Evolutionary conservation across 2,797 vertebrate species (phyloP).

Genomic region (Antennarius maculatus): DNA sequence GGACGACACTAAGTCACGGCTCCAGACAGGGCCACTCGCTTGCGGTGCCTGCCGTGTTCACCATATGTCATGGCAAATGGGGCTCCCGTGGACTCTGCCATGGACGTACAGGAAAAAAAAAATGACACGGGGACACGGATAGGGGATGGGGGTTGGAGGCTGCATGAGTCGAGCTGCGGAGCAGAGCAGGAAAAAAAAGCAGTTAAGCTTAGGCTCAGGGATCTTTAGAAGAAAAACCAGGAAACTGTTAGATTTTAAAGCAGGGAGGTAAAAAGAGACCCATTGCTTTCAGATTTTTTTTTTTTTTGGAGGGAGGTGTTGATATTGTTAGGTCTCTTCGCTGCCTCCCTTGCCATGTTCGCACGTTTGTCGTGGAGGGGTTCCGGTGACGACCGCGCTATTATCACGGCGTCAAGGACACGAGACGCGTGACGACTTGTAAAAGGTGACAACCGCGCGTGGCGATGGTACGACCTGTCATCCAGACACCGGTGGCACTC

Average conservation of each 20-base stretch:
- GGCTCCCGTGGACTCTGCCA: conserved; percentile 76
- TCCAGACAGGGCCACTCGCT: conserved; percentile 80
- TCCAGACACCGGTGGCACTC: conserved; percentile 61
- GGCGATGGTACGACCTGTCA: conserved; percentile 71
- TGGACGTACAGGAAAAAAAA: conserved; percentile 50
- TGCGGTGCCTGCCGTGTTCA: conserved; percentile 71
- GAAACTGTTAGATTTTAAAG: conserved; percentile 18
- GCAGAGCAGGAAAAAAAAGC: conserved; percentile 13
- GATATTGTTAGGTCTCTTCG: conserved; percentile 30
- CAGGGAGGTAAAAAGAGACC: conserved; percentile 5
- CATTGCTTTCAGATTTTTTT: conserved; percentile 31
- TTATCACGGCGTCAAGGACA: conserved; percentile 60
- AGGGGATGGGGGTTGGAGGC: conserved; percentile 47
- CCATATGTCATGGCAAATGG: conserved; percentile 77
- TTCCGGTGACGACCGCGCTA: conserved; percentile 69
- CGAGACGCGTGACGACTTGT: conserved; percentile 67
- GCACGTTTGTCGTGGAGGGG: conserved; percentile 48
- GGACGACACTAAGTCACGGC: conserved; percentile 82
- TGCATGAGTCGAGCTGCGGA: conserved; percentile 39
- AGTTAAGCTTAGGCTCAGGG: conserved; percentile 34
- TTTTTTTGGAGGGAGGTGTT: conserved; percentile 25
- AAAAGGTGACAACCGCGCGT: conserved; percentile 74
- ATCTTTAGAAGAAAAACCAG: conserved; percentile 36
- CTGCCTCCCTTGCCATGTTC: conserved; percentile 33
- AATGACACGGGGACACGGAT: conserved; percentile 55